phyloP scores from a whole-genome alignment of 2,888 invertebrate species.

The Sepiola atlantica region DNA sequence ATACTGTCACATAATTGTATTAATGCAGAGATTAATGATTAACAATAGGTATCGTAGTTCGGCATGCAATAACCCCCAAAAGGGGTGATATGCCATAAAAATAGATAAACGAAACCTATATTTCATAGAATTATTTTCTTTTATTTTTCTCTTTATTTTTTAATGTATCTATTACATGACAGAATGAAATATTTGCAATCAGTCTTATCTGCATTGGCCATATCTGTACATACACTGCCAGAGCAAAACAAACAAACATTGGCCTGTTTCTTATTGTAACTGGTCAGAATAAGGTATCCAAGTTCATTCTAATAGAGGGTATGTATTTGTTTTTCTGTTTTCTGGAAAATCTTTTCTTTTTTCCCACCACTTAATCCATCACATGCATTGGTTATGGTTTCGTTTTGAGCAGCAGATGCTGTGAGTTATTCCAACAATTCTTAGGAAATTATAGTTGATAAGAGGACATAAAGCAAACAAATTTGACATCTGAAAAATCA shows the following conservation, averaged over 20 bases:
- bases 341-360: not conserved
- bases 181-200: not conserved
- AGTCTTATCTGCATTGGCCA: not conserved
- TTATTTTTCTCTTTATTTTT: not conserved
- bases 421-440: not conserved
- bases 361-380: not conserved
- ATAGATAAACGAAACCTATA: not conserved
- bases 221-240: not conserved
- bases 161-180: not conserved
- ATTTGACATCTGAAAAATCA: constrained; percentile 13
- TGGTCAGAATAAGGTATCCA: not conserved
- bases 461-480: not conserved
- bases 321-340: not conserved
- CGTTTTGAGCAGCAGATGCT: constrained; percentile 11
- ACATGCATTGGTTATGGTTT: not conserved
- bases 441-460: constrained; percentile 2
- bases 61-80: too few relatives aligned
- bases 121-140: not conserved
- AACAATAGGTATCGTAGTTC: too few relatives aligned
- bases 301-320: constrained; percentile 20
- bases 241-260: not conserved
- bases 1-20: too few relatives aligned
- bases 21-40: too few relatives aligned
- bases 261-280: not conserved
- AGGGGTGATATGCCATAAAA: too few relatives aligned